Conservation (phyloP, 2,113 vertebrate species). For the Cyrtonyx montezumae region DNA sequence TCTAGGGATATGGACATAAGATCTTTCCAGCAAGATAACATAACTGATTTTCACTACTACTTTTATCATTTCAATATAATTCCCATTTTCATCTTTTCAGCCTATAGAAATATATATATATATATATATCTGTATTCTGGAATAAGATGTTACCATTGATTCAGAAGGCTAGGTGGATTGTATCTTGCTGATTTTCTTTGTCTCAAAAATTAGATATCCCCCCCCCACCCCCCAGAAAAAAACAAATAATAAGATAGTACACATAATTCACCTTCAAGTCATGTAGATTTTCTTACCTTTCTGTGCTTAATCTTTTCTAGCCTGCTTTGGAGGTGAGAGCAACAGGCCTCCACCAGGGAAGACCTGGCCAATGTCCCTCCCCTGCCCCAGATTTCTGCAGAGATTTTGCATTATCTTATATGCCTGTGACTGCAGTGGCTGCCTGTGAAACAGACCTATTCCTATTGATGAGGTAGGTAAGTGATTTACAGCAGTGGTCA, state of each 20-base stretch:
- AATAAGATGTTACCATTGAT: background rate
- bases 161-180: background rate
- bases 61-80: background rate
- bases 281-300: background rate
- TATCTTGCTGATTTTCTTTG: background rate
- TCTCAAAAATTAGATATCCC: background rate
- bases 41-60: background rate
- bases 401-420: background rate
- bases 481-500: background rate
- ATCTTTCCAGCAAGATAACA: background rate
- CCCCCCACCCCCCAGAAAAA: background rate
- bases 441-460: background rate
- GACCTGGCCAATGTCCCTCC: background rate
- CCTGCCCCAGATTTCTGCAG: background rate
- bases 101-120: background rate
- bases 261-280: background rate
- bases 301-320: fast-evolving
- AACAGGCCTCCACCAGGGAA: background rate
- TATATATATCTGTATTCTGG: background rate
- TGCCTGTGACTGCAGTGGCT: background rate
- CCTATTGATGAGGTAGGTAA: background rate
- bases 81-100: background rate
- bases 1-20: background rate
- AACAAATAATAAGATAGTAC: background rate
- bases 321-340: background rate